Conservation (phyloP, 2,888 invertebrate genomes). For the Carcina quercana region DNA sequence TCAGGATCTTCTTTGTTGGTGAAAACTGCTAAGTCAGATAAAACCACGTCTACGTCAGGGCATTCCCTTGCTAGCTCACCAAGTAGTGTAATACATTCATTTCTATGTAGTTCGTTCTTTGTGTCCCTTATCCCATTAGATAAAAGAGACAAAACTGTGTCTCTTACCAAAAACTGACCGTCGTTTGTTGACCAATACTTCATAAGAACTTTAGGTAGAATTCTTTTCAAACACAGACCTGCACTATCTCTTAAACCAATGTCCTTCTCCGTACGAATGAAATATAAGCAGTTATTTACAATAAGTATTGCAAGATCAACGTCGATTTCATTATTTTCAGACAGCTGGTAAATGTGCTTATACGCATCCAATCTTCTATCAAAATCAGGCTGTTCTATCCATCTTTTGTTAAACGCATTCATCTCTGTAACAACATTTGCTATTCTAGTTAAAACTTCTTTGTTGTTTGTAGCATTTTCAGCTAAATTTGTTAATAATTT, state of each 20-base stretch:
- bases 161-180: constrained; percentile 80
- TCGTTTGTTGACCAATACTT: constrained; percentile 70
- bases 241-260: constrained; percentile 88
- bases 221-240: constrained; percentile 80
- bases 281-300: constrained; percentile 88
- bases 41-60: constrained; percentile 78
- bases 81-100: constrained; percentile 86
- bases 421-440: constrained; percentile 77
- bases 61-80: constrained; percentile 85
- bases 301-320: constrained; percentile 81
- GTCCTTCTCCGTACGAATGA: constrained; percentile 86
- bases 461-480: constrained; percentile 46
- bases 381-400: constrained; percentile 97
- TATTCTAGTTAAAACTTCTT: constrained; percentile 62
- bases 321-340: constrained; percentile 67
- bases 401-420: constrained; percentile 90
- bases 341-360: constrained; percentile 75
- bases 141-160: constrained; percentile 82
- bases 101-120: constrained; percentile 81
- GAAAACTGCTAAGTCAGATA: constrained; percentile 80
- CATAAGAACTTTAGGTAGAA: constrained; percentile 78
- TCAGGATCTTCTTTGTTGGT: constrained; percentile 84
- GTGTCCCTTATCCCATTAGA: constrained; percentile 81
- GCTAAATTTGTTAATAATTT: constrained; percentile 76
- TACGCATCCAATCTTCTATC: constrained; percentile 86